Base-by-base conservation (phyloP, 2,797 vertebrate genomes). In the Merluccius polli region DNA sequence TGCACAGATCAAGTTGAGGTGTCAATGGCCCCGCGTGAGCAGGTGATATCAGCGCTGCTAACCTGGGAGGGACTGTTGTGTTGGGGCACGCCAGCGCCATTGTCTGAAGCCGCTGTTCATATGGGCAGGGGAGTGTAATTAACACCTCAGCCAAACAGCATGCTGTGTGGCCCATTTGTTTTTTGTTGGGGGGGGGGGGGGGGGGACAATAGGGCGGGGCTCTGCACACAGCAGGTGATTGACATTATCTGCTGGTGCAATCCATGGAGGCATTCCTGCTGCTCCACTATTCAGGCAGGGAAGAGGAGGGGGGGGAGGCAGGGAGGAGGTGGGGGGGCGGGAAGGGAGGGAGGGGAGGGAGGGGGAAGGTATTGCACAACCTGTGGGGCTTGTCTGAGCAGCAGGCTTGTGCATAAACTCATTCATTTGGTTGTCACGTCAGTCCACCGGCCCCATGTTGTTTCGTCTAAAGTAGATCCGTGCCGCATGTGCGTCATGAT, bases 131-230 rank as follows among this genome's bases (percentile, higher is more conserved):
- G 89, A 92, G 30, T 78, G 90, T 91, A 92, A 94, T 93, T 93
- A 94, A 92, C 93, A 93, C 92, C 92, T 93, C 91, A 88, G 87
- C 91, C 87, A 90, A 91, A 92, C 88, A 81, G 88, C 91, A 93
- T 80, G 90, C 93, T 93, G 93, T 94, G 93, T 93, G 90, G 93
- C 91, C 92, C 91, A 92, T 94, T 94, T 94, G 93, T 92, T 91
- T 93, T 90, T 90, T 85, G 87, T 89, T 87, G 90, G 92, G 90
- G 91, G 48, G 16, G 48, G 90, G 92, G 90, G 91, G 44, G 15
- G 16, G 44, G 90, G 87, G 87, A 91, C 89, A 90, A 90, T 86
- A 78, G 85, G 89, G 90, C 87, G 93, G 90, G 91, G 87, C 77
- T 87, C 84, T 84, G 78, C 82, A 85, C 92, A 89, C 88, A 89